phyloP scores from a whole-genome alignment of 1,140 invertebrate species.

The Zaprionus ornatus region DNA sequence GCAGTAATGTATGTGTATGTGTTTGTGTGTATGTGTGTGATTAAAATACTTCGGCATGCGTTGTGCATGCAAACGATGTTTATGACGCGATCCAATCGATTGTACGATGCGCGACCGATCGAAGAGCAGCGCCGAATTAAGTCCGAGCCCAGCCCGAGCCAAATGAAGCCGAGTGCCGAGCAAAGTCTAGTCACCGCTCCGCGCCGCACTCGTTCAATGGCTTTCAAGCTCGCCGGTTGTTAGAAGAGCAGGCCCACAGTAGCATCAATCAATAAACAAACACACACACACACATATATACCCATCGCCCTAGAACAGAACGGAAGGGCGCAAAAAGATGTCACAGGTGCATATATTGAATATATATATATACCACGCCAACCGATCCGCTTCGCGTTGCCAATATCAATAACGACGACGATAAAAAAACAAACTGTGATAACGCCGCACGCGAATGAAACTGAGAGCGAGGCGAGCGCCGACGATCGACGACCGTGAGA shows the following conservation, averaged over 20 bases:
- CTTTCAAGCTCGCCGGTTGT: slow-evolving; percentile 34
- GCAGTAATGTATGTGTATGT: slow-evolving; percentile 8
- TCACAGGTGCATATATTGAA: slow-evolving; percentile 53
- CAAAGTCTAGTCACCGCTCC: slow-evolving; percentile 5
- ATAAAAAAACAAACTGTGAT: slow-evolving; percentile 11
- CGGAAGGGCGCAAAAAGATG: slow-evolving; percentile 38
- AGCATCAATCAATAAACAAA: background rate
- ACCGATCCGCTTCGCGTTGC: background rate
- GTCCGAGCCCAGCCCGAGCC: too few relatives aligned
- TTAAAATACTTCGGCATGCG: slow-evolving; percentile 67
- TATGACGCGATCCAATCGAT: slow-evolving; percentile 39
- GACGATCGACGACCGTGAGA: slow-evolving; percentile 42
- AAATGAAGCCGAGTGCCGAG: slow-evolving; percentile 12
- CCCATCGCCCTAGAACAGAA: background rate
- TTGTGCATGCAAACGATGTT: slow-evolving; percentile 69
- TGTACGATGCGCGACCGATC: slow-evolving; percentile 33
- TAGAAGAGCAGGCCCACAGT: slow-evolving; percentile 51
- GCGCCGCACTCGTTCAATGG: slow-evolving; percentile 58
- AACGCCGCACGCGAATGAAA: slow-evolving; percentile 55
- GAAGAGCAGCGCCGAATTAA: slow-evolving; percentile 10
- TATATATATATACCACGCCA: background rate
- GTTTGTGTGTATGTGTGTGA: slow-evolving; percentile 44
- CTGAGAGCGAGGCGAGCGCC: slow-evolving; percentile 49
- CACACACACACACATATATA: background rate
- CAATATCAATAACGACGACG: slow-evolving; percentile 1